Conservation (phyloP, 2,888 invertebrate species). For the Rambutsinella grinnellia region DNA sequence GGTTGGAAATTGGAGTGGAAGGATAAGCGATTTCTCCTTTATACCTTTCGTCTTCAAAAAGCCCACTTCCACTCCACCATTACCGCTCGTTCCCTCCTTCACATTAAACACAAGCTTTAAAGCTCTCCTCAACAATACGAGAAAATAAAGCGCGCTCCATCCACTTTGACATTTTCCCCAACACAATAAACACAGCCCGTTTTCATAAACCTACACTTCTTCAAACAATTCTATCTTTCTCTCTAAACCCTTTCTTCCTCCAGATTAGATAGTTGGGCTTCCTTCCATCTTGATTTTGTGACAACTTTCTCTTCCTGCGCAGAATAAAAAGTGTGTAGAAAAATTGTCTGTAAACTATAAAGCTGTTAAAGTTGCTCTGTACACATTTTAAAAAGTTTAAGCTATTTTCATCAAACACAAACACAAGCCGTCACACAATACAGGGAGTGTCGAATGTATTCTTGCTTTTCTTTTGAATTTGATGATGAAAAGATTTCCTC, state of each 20-base stretch:
- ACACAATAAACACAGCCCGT: neutral
- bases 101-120: neutral
- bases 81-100: neutral
- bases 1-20: conserved; percentile 2
- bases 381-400: conserved; percentile 11
- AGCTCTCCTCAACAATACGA: conserved; percentile 12
- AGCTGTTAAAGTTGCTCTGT: conserved; percentile 7
- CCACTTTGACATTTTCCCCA: conserved; percentile 22
- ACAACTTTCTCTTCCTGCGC: neutral
- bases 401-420: conserved; percentile 27
- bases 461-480: conserved; percentile 21
- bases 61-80: neutral
- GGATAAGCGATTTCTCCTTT: neutral
- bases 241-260: neutral
- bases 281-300: conserved; percentile 24
- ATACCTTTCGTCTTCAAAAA: neutral
- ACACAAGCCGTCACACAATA: conserved; percentile 20
- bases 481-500: conserved; percentile 41
- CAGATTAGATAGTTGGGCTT: neutral
- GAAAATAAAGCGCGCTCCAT: neutral
- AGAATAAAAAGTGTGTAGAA: neutral
- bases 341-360: neutral
- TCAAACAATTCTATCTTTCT: conserved; percentile 8
- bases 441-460: conserved; percentile 3
- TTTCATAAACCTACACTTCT: neutral